Conservation (phyloP, 2,888 invertebrate species). For the Spialia ferax region DNA sequence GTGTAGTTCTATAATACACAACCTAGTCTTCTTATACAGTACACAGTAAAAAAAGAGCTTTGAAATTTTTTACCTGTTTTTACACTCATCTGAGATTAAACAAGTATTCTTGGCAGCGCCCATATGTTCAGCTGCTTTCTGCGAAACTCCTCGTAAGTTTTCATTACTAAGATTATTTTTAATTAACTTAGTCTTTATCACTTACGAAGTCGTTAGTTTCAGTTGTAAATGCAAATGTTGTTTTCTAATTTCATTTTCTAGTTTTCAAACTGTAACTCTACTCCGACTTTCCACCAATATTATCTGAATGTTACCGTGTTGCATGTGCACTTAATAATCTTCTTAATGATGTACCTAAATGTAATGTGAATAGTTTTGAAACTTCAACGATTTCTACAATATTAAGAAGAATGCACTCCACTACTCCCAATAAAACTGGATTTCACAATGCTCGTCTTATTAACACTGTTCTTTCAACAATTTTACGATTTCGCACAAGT, state of each 20-base stretch:
- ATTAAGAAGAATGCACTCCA: not conserved
- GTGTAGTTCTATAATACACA: too few species aligned
- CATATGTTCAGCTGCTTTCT: too few species aligned
- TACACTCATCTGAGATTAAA: conserved; percentile 21
- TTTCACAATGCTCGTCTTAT: not conserved
- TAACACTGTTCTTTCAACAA: not conserved
- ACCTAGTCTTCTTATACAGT: too few species aligned
- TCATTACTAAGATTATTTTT: not conserved
- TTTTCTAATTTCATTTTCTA: not conserved
- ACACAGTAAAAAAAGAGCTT: not conserved
- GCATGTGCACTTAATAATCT: too few species aligned
- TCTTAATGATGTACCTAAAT: too few species aligned
- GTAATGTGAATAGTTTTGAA: too few species aligned
- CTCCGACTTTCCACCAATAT: not conserved
- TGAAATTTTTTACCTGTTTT: conserved; percentile 22
- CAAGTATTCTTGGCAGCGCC: conserved; percentile 1
- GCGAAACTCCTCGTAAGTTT: not conserved
- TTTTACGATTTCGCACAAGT: not conserved
- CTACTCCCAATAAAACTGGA: too few species aligned
- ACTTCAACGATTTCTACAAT: too few species aligned
- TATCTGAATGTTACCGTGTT: too few species aligned
- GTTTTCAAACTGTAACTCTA: not conserved
- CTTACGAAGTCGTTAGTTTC: too few species aligned
- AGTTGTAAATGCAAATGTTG: too few species aligned
- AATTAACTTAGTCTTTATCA: not conserved